Base-by-base conservation (phyloP, 2,888 invertebrate genomes). In the Corythucha ciliata region DNA sequence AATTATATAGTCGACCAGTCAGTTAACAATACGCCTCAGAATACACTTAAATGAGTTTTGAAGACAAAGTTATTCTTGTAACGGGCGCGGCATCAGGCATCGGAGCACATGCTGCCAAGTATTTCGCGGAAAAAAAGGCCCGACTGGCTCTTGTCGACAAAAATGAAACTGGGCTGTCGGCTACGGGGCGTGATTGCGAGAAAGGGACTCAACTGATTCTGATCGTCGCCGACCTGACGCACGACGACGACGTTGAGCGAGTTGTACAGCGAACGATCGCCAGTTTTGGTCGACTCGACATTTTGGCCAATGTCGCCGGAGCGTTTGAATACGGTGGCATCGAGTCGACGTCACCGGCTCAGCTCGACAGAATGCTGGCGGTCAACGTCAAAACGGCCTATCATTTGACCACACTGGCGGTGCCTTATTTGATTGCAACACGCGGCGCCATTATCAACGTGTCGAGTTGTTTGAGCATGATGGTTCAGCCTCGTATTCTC, bases 401-500 rank as follows among this genome's bases (percentile, higher is more conserved):
- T 65, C 78, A 86, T 54, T 67, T 94, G 57, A 92, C 89, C 0
- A 86, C 83, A 80, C 67, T 92, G 42, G 86, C 91, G 3, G 83
- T 87, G 0, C 93, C 94, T 0, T 80, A 92, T 69, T 72, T 96
- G 18, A 72, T 88, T 2, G 76, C 81, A 68, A 77, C 80, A 0
- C n/a, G n/a, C 10, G n/a, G n/a, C n/a, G n/a, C n/a, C 21, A 33
- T 51, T 21, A 41, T 49, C 24, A 49, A 49, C 67, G 86, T 97
- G 0, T 94, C 94, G 2, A 93, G 93, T 67, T 89, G 96, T 0
- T 87, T 84, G 63, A 96, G 96, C 3, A 75, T 90, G 22, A 74
- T 93, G 63, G 80, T 94, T 44, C 94, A 94, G 66, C 81, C 93
- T 2, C 84, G 85, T 7, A 84, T 93, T 0, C 69, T 94, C 37